These are phyloP conservation scores for Lamprotornis superbus DNA, from an alignment of 2,113 vertebrate genomes.

Conservation along the genomic window DNA sequence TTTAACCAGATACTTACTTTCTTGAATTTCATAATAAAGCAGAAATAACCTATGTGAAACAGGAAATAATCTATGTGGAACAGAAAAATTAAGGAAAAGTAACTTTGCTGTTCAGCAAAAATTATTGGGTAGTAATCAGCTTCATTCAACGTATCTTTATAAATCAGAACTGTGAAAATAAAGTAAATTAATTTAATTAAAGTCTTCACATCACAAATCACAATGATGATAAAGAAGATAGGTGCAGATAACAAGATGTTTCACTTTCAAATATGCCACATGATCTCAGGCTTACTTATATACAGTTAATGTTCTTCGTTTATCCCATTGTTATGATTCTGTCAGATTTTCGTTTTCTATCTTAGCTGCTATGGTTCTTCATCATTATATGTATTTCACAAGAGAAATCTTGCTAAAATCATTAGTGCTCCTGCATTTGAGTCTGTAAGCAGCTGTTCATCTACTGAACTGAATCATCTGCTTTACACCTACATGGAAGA, in stretches of 20 bases:
- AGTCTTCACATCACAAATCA: not conserved
- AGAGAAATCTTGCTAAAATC: not conserved
- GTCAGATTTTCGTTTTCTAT: not conserved
- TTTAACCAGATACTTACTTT: slow-evolving; percentile 64
- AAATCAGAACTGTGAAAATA: slow-evolving; percentile 28
- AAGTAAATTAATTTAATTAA: not conserved
- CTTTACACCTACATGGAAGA: not conserved
- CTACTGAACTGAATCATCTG: not conserved
- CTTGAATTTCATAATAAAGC: slow-evolving; percentile 68
- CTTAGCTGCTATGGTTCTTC: not conserved
- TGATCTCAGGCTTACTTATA: not conserved
- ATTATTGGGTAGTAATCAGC: slow-evolving; percentile 29
- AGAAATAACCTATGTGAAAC: slow-evolving; percentile 61
- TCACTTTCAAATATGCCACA: not conserved
- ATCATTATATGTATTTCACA: not conserved
- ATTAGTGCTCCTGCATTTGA: not conserved
- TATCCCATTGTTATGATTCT: not conserved
- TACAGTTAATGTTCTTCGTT: not conserved
- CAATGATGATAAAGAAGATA: not conserved
- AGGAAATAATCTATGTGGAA: slow-evolving; percentile 43
- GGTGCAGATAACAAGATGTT: not conserved
- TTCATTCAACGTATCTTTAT: slow-evolving; percentile 49
- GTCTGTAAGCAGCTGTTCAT: not conserved
- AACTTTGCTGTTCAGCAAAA: slow-evolving; percentile 59
- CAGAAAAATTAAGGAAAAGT: slow-evolving; percentile 62